These are phyloP conservation scores for Zingel zingel DNA, from an alignment of 2,113 vertebrate genomes.

Conservation along the genomic window DNA sequence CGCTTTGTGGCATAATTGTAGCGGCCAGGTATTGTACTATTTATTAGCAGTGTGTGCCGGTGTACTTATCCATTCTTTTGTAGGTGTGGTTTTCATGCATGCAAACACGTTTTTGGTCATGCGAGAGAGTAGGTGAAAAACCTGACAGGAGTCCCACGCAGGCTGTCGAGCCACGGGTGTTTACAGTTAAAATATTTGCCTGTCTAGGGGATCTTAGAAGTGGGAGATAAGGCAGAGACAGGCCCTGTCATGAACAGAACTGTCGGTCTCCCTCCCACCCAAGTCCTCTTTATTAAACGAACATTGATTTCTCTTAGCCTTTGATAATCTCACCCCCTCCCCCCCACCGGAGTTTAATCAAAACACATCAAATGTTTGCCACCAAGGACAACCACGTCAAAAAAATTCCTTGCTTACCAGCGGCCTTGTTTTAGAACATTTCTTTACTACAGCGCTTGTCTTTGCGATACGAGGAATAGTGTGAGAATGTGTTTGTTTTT, in stretches of 20 bases:
- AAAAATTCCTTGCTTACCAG: slow-evolving; percentile 55
- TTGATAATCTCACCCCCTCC: slow-evolving; percentile 77
- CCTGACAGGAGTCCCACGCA: slow-evolving; percentile 76
- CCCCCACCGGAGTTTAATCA: slow-evolving; percentile 74
- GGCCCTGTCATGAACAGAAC: slow-evolving; percentile 74
- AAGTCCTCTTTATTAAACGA: slow-evolving; percentile 82
- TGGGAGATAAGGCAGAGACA: slow-evolving; percentile 80
- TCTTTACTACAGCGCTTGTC: slow-evolving; percentile 28
- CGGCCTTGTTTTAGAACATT: slow-evolving; percentile 67
- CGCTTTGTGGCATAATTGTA: slow-evolving; percentile 30
- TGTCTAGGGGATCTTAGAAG: slow-evolving; percentile 78
- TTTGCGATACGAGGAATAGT: slow-evolving; percentile 6
- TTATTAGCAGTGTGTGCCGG: background rate
- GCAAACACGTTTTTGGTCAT: slow-evolving; percentile 33
- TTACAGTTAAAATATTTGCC: slow-evolving; percentile 85
- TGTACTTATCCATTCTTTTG: slow-evolving; percentile 15
- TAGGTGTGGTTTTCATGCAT: slow-evolving; percentile 25
- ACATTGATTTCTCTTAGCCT: slow-evolving; percentile 83
- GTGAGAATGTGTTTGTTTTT: slow-evolving; percentile 49
- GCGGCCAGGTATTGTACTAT: background rate
- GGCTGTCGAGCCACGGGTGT: slow-evolving; percentile 79
- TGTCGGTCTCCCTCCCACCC: slow-evolving; percentile 76
- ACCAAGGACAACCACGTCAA: slow-evolving; percentile 74
- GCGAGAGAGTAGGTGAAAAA: slow-evolving; percentile 59
- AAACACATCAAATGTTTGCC: slow-evolving; percentile 79